phyloP scores from a whole-genome alignment of 1,140 invertebrate genomes.

The Drosophila subpulchrella region DNA sequence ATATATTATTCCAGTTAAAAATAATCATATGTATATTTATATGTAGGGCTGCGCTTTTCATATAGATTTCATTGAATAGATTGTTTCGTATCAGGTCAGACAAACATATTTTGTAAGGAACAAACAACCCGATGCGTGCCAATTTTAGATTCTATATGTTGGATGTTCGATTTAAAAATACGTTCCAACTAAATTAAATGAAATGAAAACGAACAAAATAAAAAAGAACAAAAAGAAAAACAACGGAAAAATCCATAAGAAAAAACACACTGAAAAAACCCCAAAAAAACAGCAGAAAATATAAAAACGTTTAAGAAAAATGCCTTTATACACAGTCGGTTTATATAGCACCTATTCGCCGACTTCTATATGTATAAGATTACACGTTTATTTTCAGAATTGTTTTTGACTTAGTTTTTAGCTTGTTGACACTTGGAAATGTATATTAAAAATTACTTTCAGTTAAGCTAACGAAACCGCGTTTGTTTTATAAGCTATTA shows the following conservation, averaged over 20 bases:
- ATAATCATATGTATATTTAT: neutral
- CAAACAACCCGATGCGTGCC: constrained; percentile 55
- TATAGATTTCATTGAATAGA: constrained; percentile 19
- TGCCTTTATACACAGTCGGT: constrained; percentile 35
- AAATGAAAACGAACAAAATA: constrained; percentile 45
- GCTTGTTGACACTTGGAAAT: constrained; percentile 19
- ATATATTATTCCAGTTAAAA: neutral
- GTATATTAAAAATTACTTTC: constrained; percentile 5
- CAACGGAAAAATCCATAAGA: constrained; percentile 47
- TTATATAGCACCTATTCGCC: constrained; percentile 11
- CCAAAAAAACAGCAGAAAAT: constrained; percentile 34
- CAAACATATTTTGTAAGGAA: constrained; percentile 69
- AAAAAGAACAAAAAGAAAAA: constrained; percentile 9
- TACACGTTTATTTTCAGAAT: constrained; percentile 49
- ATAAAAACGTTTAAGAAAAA: constrained; percentile 58
- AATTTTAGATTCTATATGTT: constrained; percentile 68
- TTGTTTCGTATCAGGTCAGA: constrained; percentile 20
- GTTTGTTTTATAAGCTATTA: too few relatives aligned
- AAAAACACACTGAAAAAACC: constrained; percentile 13
- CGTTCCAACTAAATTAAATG: constrained; percentile 57
- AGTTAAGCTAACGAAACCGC: constrained; percentile 1
- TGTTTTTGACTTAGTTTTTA: constrained; percentile 17
- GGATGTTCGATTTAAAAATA: constrained; percentile 64
- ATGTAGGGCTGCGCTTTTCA: neutral
- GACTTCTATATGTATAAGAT: constrained; percentile 41